Conservation (phyloP, 2,797 vertebrate species). For the Chloroceryle inda region DNA sequence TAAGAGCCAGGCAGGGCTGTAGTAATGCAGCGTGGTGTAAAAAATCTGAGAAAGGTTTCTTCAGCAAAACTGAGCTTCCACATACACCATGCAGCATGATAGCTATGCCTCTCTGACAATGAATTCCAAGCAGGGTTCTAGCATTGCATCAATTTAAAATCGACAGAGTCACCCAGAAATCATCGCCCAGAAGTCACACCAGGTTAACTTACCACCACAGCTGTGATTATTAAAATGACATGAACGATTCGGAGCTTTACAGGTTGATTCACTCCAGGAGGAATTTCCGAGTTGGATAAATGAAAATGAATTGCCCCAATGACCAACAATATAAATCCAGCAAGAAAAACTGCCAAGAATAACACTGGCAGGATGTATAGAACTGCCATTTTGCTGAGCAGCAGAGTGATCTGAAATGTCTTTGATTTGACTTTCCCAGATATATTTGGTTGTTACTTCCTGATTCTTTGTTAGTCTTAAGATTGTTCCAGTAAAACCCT, state of each 20-base stretch:
- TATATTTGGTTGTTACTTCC: slow-evolving; percentile 27
- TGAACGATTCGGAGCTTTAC: slow-evolving; percentile 81
- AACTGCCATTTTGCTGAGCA: slow-evolving; percentile 61
- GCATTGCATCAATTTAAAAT: not conserved
- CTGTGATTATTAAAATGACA: slow-evolving; percentile 75
- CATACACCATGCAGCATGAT: not conserved
- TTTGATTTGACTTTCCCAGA: slow-evolving; percentile 44
- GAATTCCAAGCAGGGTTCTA: not conserved
- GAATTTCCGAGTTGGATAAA: slow-evolving; percentile 85
- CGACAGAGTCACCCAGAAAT: not conserved
- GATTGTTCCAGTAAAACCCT: not conserved
- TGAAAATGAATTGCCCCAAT: slow-evolving; percentile 84
- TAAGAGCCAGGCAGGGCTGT: not conserved
- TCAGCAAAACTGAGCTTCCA: not conserved
- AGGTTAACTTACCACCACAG: slow-evolving; percentile 83
- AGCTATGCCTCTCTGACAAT: not conserved
- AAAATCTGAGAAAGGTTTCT: not conserved
- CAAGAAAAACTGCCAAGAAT: slow-evolving; percentile 28
- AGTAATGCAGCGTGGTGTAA: not conserved
- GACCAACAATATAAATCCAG: slow-evolving; percentile 73
- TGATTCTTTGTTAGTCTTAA: not conserved
- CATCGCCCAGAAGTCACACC: not conserved
- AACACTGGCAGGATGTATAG: slow-evolving; percentile 78
- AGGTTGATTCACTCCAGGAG: slow-evolving; percentile 79
- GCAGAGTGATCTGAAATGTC: not conserved